A percentile compares a stretch with the other conserved stretches of the same genome.
phyloP scores from a whole-genome alignment of 2,113 vertebrate species.

The Plecotus auritus region DNA sequence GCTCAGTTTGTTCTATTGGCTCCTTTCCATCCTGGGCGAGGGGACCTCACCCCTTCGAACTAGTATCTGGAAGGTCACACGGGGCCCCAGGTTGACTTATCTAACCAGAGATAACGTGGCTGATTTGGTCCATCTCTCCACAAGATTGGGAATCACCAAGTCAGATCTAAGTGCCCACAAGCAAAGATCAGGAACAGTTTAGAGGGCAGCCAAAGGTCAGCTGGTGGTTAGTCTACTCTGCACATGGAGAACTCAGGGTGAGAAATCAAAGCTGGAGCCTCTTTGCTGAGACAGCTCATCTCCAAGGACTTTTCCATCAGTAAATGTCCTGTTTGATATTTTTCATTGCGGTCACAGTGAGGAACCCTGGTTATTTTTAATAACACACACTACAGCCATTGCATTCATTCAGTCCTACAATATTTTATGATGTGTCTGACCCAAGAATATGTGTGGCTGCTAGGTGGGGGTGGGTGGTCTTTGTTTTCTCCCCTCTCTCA shows the following conservation, averaged over 20 bases:
- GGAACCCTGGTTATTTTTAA: conserved; percentile 64
- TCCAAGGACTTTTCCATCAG: conserved; percentile 49
- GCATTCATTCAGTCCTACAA: conserved; percentile 62
- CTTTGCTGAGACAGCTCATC: neutral
- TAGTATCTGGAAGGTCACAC: neutral
- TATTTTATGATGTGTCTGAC: conserved; percentile 77
- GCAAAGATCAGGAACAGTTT: neutral
- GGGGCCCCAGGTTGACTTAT: neutral
- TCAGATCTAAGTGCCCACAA: neutral
- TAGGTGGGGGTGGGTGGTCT: conserved; percentile 39
- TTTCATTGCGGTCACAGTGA: conserved; percentile 53
- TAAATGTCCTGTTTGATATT: conserved; percentile 13
- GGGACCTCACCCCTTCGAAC: neutral
- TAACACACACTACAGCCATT: conserved; percentile 59
- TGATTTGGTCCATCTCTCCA: neutral
- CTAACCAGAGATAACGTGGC: neutral
- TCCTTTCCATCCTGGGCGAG: neutral
- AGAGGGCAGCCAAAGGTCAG: neutral
- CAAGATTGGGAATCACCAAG: neutral
- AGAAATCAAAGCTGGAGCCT: neutral
- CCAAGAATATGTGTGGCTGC: conserved; percentile 75
- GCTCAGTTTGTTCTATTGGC: neutral
- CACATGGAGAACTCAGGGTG: neutral
- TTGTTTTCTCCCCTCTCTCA: conserved; percentile 54
- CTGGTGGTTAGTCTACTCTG: neutral